Evolutionary conservation across 2,888 invertebrate species (phyloP).

Genomic region (Trichacis sp.): DNA sequence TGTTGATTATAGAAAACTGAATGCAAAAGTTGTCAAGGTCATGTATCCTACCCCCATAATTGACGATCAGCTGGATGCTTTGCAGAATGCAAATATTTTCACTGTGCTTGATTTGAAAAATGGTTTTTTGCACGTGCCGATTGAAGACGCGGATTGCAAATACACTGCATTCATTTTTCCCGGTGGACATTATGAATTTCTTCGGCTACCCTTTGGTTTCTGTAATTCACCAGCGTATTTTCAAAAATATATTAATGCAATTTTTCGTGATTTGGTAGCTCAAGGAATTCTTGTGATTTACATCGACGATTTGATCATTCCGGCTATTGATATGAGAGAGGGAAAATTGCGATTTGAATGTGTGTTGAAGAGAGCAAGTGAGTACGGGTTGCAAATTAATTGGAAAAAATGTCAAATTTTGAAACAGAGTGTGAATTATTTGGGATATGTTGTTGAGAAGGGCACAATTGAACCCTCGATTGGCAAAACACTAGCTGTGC

Average conservation of each 20-base stretch:
- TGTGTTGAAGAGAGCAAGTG: conserved; percentile 5
- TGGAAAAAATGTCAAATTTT: conserved; percentile 8
- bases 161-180: conserved; percentile 12
- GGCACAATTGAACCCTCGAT: conserved; percentile 6
- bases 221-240: conserved; percentile 22
- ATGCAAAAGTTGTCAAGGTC: conserved; percentile 53
- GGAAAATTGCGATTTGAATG: not conserved
- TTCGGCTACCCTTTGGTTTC: conserved; percentile 8
- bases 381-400: conserved; percentile 10
- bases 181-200: conserved; percentile 12
- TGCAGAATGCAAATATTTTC: conserved; percentile 12
- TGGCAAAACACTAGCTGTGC: not conserved
- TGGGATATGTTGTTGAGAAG: conserved; percentile 4
- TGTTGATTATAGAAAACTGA: conserved; percentile 62
- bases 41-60: conserved; percentile 20
- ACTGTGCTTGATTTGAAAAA: conserved; percentile 12
- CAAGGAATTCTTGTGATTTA: conserved; percentile 7
- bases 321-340: conserved; percentile 1
- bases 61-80: conserved; percentile 19
- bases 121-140: conserved; percentile 20
- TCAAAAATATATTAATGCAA: conserved; percentile 10
- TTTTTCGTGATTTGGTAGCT: conserved; percentile 12
- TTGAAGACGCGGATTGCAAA: conserved; percentile 4
- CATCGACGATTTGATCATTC: conserved; percentile 21
- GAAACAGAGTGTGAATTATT: not conserved